Evolutionary conservation across 2,113 vertebrate species (phyloP), one percentile per base, ranked within the genome.

Genomic region (Colistium nudipinnis): DNA sequence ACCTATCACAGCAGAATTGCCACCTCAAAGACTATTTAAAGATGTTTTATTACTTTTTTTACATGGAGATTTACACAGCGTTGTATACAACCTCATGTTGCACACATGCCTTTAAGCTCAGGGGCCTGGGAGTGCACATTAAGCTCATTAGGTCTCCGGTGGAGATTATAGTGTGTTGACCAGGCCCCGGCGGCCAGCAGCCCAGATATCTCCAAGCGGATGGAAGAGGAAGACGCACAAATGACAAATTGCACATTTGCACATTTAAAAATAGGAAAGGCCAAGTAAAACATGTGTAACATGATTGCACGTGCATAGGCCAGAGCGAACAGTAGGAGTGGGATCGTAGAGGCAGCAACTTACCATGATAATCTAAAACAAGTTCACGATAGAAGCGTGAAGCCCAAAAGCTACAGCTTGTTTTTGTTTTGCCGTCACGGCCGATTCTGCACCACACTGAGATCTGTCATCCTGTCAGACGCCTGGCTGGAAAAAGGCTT

Each of bases 71-170:
- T 39, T 51, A 38, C 20, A 57, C 53, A 48, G 59, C 52, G 49
- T 56, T 54, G 45, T n/a, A n/a, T n/a, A n/a, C n/a, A 74, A 73
- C 55, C 30, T 55, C 45, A 68, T 62, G 60, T 17, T 59, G 77
- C 44, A 63, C 77, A 67, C 66, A 80, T 63, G 84, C 78, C 60
- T 81, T 69, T 84, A 76, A 88, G 75, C 88, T 78, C 64, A 67
- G 81, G 83, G 67, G 73, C 83, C 87, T 73, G 65, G 61, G 89
- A 84, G 81, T 90, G 82, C 87, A 78, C 87, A 87, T 86, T 91
- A 91, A 93, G 87, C 84, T 89, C 83, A 89, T 89, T 92, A 89
- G 76, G 63, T 83, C 78, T 74, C 78, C 48, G 74, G 80, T 64
- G 60, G 74, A 88, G 89, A 90, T 92, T 90, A 90, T 84, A 74